Conservation (phyloP, 2,797 vertebrate species). For the Hippoglossus hippoglossus region DNA sequence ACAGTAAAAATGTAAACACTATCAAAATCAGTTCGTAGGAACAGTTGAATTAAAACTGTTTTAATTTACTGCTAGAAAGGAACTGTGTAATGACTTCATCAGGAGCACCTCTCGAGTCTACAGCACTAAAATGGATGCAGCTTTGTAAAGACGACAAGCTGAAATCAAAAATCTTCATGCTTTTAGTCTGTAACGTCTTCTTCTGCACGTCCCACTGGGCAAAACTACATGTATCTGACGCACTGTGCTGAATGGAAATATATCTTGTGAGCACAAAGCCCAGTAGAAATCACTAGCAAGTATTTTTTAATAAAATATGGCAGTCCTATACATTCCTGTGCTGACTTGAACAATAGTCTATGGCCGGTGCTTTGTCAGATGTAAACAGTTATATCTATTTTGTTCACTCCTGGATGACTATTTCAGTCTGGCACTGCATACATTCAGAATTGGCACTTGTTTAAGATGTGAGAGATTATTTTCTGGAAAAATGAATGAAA, state of each 20-base stretch:
- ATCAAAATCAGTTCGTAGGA: slow-evolving; percentile 37
- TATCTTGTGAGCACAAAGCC: not conserved
- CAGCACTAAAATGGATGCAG: slow-evolving; percentile 44
- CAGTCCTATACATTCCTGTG: slow-evolving; percentile 63
- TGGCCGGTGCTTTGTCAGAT: slow-evolving; percentile 61
- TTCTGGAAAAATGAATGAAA: slow-evolving; percentile 24
- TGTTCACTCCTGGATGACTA: slow-evolving; percentile 27
- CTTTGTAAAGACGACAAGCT: slow-evolving; percentile 52
- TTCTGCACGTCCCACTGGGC: slow-evolving; percentile 37
- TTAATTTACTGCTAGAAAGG: slow-evolving; percentile 48
- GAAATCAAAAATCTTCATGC: slow-evolving; percentile 51
- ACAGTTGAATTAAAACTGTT: slow-evolving; percentile 57
- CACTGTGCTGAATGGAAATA: slow-evolving; percentile 16
- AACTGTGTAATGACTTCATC: slow-evolving; percentile 54
- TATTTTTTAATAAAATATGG: slow-evolving; percentile 44
- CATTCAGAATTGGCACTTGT: slow-evolving; percentile 77
- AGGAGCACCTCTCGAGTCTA: slow-evolving; percentile 33
- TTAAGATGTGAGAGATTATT: slow-evolving; percentile 41
- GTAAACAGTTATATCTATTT: slow-evolving; percentile 71
- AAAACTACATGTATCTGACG: slow-evolving; percentile 28
- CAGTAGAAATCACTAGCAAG: not conserved
- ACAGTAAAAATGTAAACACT: slow-evolving; percentile 27
- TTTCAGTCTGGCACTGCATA: slow-evolving; percentile 55
- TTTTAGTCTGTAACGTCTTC: slow-evolving; percentile 50
- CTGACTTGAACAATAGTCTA: slow-evolving; percentile 60